Conservation (phyloP, 64 coral and sea anemone genomes). For the Stylophora pistillata region DNA sequence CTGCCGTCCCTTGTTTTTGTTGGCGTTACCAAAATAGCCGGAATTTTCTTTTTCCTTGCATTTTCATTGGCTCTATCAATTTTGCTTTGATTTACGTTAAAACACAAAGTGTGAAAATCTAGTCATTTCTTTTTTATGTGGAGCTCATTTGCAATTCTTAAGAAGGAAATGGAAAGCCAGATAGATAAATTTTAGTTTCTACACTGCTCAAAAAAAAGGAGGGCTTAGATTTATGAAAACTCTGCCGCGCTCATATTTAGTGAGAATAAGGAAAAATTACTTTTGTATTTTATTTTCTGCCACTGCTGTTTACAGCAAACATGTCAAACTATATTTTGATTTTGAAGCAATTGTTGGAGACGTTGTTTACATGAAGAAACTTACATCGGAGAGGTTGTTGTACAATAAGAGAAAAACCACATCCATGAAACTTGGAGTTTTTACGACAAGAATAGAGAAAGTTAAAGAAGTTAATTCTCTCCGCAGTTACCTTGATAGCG, state of each 20-base stretch:
- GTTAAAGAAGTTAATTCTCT: not conserved
- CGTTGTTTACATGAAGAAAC: not conserved
- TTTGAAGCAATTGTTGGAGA: not conserved
- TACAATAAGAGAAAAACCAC: not conserved
- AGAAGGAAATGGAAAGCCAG: slow-evolving; percentile 18
- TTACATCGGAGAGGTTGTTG: not conserved
- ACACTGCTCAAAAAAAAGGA: not conserved
- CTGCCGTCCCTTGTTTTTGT: slow-evolving; percentile 19
- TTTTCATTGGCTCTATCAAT: slow-evolving; percentile 16
- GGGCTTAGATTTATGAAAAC: not conserved
- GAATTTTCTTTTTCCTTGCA: not conserved
- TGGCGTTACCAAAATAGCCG: slow-evolving; percentile 16
- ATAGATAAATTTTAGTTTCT: slow-evolving; percentile 33
- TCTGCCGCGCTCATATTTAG: not conserved
- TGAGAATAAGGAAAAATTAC: not conserved
- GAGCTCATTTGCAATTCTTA: not conserved
- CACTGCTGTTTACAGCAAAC: slow-evolving; percentile 7
- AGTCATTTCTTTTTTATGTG: not conserved
- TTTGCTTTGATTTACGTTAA: slow-evolving; percentile 33
- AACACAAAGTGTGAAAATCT: not conserved
- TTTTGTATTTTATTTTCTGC: not conserved
- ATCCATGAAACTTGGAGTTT: not conserved
- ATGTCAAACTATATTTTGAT: slow-evolving; percentile 1
- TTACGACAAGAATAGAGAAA: not conserved
- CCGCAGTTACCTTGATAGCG: too few species aligned